phyloP scores from a whole-genome alignment of 2,888 invertebrate species.

The Meteorus colon region DNA sequence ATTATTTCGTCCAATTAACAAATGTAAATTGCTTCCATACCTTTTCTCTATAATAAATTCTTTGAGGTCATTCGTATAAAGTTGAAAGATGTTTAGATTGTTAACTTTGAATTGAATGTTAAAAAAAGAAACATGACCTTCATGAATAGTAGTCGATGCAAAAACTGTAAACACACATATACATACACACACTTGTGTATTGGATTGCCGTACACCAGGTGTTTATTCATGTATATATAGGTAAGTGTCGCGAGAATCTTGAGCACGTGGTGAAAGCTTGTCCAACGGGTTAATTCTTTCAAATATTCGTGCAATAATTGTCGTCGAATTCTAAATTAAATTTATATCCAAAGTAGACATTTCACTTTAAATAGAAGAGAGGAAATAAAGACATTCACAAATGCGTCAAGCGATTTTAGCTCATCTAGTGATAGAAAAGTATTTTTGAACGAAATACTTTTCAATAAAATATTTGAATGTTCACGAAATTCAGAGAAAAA shows the following conservation, averaged over 20 bases:
- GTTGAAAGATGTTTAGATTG: not conserved
- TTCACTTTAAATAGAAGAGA: not conserved
- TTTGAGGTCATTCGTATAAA: too few species aligned
- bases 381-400: not conserved
- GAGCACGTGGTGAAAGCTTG: not conserved
- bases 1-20: not conserved
- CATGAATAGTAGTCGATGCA: not conserved
- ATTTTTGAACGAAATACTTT: too few species aligned
- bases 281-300: constrained; percentile 7
- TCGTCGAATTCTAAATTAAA: not conserved
- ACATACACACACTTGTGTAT: not conserved
- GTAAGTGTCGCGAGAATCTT: not conserved
- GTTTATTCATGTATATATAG: not conserved
- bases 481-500: too few species aligned
- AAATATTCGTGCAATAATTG: not conserved
- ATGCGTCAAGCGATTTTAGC: not conserved
- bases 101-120: not conserved
- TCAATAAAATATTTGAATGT: too few species aligned
- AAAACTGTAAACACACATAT: not conserved
- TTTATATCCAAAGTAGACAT: not conserved
- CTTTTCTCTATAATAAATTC: too few species aligned
- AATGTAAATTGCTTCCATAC: too few species aligned
- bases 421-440: not conserved
- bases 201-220: not conserved
- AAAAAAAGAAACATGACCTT: not conserved